Evolutionary conservation across 1,140 invertebrate species (phyloP).

Genomic region (Lepidurus packardi): DNA sequence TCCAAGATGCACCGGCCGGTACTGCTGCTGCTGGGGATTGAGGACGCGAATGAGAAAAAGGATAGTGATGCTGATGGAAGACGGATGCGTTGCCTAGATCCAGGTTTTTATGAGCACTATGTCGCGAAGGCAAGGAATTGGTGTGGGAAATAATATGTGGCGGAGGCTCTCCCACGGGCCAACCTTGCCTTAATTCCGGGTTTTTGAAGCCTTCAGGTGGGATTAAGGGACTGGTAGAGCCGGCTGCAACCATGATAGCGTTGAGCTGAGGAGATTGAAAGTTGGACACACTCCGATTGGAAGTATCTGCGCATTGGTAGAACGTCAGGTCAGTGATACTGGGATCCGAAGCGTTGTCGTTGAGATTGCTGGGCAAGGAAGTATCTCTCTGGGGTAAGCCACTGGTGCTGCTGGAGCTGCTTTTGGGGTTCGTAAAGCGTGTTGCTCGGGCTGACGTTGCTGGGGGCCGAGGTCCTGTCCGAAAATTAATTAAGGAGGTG

Average conservation of each 20-base stretch:
- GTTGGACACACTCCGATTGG: slow-evolving; percentile 26
- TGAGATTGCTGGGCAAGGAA: slow-evolving; percentile 23
- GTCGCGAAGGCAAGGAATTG: slow-evolving; percentile 1
- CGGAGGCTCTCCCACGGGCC: slow-evolving; percentile 34
- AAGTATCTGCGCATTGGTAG: neutral
- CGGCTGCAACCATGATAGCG: slow-evolving; percentile 16
- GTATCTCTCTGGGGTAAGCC: slow-evolving; percentile 23
- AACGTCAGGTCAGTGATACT: neutral
- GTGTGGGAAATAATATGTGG: slow-evolving; percentile 17
- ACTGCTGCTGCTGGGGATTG: slow-evolving; percentile 13
- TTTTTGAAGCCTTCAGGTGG: slow-evolving; percentile 17
- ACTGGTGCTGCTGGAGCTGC: slow-evolving; percentile 16
- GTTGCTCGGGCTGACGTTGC: neutral
- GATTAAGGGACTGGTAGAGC: slow-evolving; percentile 17
- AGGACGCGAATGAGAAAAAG: slow-evolving; percentile 1
- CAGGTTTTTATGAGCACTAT: slow-evolving; percentile 14
- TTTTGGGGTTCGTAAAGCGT: slow-evolving; percentile 20
- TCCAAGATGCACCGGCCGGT: slow-evolving; percentile 27
- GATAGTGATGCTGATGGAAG: neutral
- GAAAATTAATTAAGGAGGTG: slow-evolving; percentile 26
- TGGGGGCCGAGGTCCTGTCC: slow-evolving; percentile 6
- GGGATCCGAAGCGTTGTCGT: neutral
- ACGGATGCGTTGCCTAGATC: slow-evolving; percentile 4
- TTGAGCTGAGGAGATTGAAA: slow-evolving; percentile 28
- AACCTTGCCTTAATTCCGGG: slow-evolving; percentile 20